phyloP scores from a whole-genome alignment of 2,888 invertebrate species.

The Mesoligia furuncula region DNA sequence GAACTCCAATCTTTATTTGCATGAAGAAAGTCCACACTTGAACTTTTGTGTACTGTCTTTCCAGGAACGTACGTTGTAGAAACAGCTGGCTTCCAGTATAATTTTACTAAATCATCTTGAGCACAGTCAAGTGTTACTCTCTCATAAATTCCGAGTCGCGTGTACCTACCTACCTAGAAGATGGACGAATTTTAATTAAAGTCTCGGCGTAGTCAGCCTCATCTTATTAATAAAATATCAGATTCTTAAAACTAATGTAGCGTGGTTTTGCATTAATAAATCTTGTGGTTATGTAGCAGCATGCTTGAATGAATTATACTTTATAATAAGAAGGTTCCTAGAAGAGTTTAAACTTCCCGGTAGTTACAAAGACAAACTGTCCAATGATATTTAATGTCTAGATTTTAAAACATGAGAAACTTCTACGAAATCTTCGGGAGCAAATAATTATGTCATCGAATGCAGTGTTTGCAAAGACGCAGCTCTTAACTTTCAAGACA shows the following conservation, averaged over 20 bases:
- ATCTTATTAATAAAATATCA: constrained; percentile 68
- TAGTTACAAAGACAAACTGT: constrained; percentile 25
- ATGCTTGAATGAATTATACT: constrained; percentile 48
- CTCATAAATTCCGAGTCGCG: constrained; percentile 70
- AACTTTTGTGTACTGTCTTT: constrained; percentile 45
- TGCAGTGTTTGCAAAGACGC: neutral
- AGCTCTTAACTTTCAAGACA: neutral
- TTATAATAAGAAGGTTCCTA: constrained; percentile 39
- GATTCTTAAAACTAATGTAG: constrained; percentile 63
- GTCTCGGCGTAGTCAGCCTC: constrained; percentile 61
- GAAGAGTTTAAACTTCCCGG: constrained; percentile 32
- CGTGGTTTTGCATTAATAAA: constrained; percentile 57
- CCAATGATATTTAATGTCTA: neutral
- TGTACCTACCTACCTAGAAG: constrained; percentile 62
- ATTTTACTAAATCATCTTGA: constrained; percentile 74
- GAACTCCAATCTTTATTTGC: constrained; percentile 41
- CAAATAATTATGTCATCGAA: neutral
- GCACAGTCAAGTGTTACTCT: constrained; percentile 73
- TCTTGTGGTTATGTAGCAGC: constrained; percentile 48
- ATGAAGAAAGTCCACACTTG: constrained; percentile 50
- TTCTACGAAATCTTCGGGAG: neutral
- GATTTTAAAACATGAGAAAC: neutral
- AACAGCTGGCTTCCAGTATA: constrained; percentile 72
- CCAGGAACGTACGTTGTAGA: constrained; percentile 62
- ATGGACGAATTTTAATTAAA: constrained; percentile 78